Evolutionary conservation across 1,140 invertebrate species (phyloP).

Genomic region (Calosoma granatense): DNA sequence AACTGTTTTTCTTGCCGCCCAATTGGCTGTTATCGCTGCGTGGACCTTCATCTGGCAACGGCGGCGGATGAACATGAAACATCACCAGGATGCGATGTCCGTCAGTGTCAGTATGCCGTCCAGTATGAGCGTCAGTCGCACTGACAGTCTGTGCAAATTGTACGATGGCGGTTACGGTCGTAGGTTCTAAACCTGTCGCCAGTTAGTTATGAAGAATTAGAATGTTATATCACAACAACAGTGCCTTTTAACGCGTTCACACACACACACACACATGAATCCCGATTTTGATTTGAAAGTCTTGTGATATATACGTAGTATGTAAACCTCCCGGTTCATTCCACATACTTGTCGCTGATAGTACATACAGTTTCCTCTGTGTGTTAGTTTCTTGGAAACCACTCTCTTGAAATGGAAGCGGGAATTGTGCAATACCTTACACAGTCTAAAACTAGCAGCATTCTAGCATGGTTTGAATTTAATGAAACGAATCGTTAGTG

Average conservation of each 20-base stretch:
- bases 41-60: constrained; percentile 79
- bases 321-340: too few species aligned
- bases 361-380: too few species aligned
- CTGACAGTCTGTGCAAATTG: constrained; percentile 73
- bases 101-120: constrained; percentile 43
- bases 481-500: too few species aligned
- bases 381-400: too few species aligned
- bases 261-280: too few species aligned
- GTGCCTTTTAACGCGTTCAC: background rate
- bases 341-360: too few species aligned
- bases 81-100: constrained; percentile 42
- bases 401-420: too few species aligned
- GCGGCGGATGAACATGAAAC: constrained; percentile 47
- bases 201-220: background rate
- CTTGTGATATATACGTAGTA: too few species aligned
- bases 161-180: constrained; percentile 56
- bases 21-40: constrained; percentile 68
- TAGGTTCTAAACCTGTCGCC: background rate
- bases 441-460: too few species aligned
- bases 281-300: too few species aligned
- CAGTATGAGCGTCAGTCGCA: constrained; percentile 45
- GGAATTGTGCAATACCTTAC: too few species aligned
- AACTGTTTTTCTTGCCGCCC: constrained; percentile 71
- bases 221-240: background rate
- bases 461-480: too few species aligned